Evolutionary conservation across 1,140 invertebrate species (phyloP).

Genomic region (Andricus grossulariae): DNA sequence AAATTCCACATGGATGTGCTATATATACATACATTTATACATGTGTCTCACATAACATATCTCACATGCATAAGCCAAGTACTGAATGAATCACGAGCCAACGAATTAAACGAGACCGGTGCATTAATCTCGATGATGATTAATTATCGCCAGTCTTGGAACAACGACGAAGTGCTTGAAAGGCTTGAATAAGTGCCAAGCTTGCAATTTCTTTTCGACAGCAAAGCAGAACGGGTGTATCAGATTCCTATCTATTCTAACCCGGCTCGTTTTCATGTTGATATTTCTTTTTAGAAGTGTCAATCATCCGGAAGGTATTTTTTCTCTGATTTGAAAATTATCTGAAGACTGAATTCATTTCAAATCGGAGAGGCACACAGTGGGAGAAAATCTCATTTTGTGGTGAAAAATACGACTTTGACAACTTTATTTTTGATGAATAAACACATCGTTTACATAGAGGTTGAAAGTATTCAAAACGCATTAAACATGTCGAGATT

Average conservation of each 20-base stretch:
- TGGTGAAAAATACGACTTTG: no score
- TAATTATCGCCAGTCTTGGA: not conserved
- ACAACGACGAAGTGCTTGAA: not conserved
- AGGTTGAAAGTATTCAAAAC: no score
- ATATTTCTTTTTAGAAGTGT: not conserved
- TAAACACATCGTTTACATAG: no score
- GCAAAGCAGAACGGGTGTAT: not conserved
- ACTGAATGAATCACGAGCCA: not conserved
- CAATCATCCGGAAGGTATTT: no score
- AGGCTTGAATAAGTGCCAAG: conserved; percentile 9
- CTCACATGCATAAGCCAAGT: not conserved
- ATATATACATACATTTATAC: not conserved
- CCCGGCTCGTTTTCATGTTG: not conserved
- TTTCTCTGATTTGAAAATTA: no score
- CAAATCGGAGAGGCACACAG: no score
- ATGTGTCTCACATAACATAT: not conserved
- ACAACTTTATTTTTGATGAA: no score
- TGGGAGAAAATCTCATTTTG: no score
- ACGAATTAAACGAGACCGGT: not conserved
- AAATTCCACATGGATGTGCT: not conserved
- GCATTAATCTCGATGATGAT: conserved; percentile 4
- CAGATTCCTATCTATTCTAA: not conserved
- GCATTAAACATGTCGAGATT: no score
- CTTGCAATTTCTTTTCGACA: conserved; percentile 11
- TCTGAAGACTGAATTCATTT: no score